Conservation (phyloP, 37 sponge, comb jelly and placozoan species). For the Haliclona indistincta region DNA sequence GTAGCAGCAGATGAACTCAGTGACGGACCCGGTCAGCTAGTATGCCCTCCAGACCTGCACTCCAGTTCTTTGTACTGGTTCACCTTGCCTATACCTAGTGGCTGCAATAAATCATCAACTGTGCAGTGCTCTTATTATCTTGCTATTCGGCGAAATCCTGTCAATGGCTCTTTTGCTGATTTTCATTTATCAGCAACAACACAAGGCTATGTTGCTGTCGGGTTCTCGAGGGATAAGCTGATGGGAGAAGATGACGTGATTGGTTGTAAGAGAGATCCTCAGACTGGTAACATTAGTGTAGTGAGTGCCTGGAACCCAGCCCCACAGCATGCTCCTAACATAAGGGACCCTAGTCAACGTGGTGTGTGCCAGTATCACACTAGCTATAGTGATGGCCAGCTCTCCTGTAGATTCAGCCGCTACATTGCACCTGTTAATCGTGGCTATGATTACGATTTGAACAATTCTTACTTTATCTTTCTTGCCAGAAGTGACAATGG, state of each 20-base stretch:
- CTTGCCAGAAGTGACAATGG: conserved; percentile 8
- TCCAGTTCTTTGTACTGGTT: no score
- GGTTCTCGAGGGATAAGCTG: no score
- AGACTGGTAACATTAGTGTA: neutral
- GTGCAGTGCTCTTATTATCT: no score
- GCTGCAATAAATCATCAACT: no score
- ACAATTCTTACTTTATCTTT: conserved; percentile 6
- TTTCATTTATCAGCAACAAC: no score
- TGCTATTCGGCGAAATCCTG: no score
- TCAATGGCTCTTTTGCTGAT: no score
- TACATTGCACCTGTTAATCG: neutral
- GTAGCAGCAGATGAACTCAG: no score
- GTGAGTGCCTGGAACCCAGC: neutral
- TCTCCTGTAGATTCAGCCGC: conserved; percentile 35
- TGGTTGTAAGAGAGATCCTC: conserved; percentile 1
- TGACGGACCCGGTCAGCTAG: no score
- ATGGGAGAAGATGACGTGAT: conserved; percentile 32
- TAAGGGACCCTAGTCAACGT: neutral
- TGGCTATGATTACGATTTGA: conserved; percentile 18
- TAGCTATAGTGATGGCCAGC: neutral
- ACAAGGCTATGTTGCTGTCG: no score
- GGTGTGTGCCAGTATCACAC: neutral
- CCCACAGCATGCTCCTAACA: neutral
- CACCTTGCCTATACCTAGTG: no score
- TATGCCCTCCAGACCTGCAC: no score